Evolutionary conservation across 2,797 vertebrate species (phyloP).

Genomic region (Parauchenoglanis punctatus): DNA sequence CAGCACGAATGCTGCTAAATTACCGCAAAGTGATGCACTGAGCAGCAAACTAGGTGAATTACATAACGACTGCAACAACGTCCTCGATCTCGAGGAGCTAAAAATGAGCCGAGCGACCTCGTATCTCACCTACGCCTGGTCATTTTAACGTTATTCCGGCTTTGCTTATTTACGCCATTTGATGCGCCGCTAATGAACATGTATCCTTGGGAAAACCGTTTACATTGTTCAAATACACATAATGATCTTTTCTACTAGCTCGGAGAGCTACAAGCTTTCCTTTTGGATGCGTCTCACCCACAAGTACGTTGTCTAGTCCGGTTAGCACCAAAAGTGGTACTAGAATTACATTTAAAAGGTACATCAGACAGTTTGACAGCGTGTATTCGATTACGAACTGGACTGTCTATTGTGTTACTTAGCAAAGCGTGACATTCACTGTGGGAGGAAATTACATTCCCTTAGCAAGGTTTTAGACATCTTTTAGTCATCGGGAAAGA

Average conservation of each 20-base stretch:
- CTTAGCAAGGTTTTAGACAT: no score
- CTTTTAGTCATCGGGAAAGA: no score
- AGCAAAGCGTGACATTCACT: no score
- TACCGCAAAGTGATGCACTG: neutral
- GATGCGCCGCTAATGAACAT: neutral
- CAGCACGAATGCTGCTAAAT: neutral
- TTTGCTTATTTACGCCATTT: neutral
- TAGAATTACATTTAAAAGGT: no score
- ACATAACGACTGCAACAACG: neutral
- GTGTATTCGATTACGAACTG: neutral
- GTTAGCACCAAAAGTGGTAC: neutral
- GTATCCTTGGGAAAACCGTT: neutral
- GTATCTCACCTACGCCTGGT: neutral
- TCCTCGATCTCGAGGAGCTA: neutral
- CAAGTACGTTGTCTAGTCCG: neutral
- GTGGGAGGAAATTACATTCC: no score
- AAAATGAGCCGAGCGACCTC: neutral
- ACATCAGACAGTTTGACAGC: neutral
- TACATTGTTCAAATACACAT: neutral
- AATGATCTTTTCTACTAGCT: neutral
- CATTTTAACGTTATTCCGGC: neutral
- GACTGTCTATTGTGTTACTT: neutral
- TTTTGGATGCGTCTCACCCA: neutral
- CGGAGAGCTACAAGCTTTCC: neutral
- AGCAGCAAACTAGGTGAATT: neutral